These are phyloP conservation scores for Neodiprion pinetum DNA, from an alignment of 1,140 invertebrate species.

Conservation along the genomic window DNA sequence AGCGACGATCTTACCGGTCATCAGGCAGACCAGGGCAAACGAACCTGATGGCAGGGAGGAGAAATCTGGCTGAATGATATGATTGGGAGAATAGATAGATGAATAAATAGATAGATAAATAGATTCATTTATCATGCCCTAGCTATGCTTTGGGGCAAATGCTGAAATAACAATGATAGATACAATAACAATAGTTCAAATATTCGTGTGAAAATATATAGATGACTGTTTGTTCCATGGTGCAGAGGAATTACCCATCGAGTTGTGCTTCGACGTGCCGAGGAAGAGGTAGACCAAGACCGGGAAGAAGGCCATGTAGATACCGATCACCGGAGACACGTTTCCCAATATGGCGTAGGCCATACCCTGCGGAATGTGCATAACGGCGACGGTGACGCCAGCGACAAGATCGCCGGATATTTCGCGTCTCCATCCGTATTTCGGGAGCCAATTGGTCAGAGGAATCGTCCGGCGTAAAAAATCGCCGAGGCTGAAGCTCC, in stretches of 20 bases:
- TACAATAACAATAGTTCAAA: too few relatives aligned
- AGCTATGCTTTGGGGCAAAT: too few relatives aligned
- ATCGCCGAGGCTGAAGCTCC: constrained; percentile 34
- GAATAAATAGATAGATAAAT: not conserved
- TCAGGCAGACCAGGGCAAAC: constrained; percentile 87
- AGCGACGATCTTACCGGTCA: constrained; percentile 83
- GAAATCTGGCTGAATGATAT: not conserved
- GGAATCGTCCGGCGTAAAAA: constrained; percentile 57
- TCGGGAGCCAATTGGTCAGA: constrained; percentile 63
- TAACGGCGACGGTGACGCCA: constrained; percentile 75
- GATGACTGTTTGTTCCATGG: not conserved
- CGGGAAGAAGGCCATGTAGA: constrained; percentile 96
- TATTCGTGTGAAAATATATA: not conserved
- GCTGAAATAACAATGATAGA: too few relatives aligned
- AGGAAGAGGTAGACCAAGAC: constrained; percentile 88
- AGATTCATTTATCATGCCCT: too few relatives aligned
- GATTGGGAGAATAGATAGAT: not conserved
- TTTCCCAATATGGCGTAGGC: constrained; percentile 90
- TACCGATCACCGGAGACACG: constrained; percentile 85
- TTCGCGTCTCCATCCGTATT: constrained; percentile 64
- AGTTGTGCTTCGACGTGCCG: constrained; percentile 91
- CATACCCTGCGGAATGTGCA: constrained; percentile 89
- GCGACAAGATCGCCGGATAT: constrained; percentile 66
- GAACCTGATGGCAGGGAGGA: constrained; percentile 65
- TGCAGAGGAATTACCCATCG: constrained; percentile 73